Conservation (phyloP, 2,888 invertebrate species). For the Anodontia alba region DNA sequence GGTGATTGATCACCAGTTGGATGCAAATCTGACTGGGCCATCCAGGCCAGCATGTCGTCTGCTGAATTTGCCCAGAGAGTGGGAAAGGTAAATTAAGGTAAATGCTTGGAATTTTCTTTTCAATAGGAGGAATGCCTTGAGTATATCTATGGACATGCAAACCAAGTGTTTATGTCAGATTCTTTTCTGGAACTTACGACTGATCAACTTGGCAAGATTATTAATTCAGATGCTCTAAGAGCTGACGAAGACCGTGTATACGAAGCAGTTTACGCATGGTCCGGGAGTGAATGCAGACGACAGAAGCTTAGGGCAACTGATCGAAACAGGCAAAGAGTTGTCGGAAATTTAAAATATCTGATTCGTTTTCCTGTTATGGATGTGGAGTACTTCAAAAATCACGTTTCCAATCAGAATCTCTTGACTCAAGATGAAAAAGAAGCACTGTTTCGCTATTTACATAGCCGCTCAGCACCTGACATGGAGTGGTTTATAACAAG, state of each 20-base stretch:
- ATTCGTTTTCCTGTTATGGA: slow-evolving; percentile 75
- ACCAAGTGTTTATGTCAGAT: slow-evolving; percentile 80
- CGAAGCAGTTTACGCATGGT: slow-evolving; percentile 70
- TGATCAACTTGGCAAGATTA: slow-evolving; percentile 88
- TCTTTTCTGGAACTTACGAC: slow-evolving; percentile 88
- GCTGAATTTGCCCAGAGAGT: too few species aligned
- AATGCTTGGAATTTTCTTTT: too few species aligned
- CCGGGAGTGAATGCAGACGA: slow-evolving; percentile 70
- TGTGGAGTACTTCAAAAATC: slow-evolving; percentile 56
- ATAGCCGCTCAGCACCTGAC: slow-evolving; percentile 42
- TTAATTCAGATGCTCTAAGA: slow-evolving; percentile 89
- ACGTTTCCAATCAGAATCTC: slow-evolving; percentile 47
- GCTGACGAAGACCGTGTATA: slow-evolving; percentile 85
- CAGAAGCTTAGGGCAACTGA: slow-evolving; percentile 63
- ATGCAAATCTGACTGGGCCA: too few species aligned
- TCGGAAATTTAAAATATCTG: slow-evolving; percentile 69
- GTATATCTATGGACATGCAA: slow-evolving; percentile 48
- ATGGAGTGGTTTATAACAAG: slow-evolving; percentile 44
- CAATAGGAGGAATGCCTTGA: slow-evolving; percentile 42
- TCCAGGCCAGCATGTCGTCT: too few species aligned
- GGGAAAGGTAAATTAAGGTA: too few species aligned
- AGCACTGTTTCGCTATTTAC: slow-evolving; percentile 43
- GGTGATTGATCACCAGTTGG: too few species aligned
- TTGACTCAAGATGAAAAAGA: slow-evolving; percentile 53
- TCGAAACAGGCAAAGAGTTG: slow-evolving; percentile 64